Percentiles rank a stretch among this genome's conserved stretches.
Evolutionary conservation across 2,113 vertebrate genomes (phyloP).

Genomic region (Columbina picui): DNA sequence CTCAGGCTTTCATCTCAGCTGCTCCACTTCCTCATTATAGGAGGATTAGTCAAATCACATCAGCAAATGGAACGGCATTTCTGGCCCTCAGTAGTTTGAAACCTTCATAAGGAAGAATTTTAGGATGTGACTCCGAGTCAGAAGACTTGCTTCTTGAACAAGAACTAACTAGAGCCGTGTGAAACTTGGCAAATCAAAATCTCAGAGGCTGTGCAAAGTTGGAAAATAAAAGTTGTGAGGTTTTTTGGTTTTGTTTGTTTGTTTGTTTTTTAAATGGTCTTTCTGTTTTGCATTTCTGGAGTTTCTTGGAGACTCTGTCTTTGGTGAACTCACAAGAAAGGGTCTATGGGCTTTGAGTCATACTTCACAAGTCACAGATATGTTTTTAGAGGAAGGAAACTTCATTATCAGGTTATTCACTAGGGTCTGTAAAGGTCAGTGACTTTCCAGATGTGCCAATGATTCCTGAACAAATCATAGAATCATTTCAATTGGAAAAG

Average conservation of each 20-base stretch:
- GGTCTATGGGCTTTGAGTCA: not conserved
- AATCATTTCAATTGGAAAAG: no score
- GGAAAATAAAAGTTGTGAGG: not conserved
- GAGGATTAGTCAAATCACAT: conserved; percentile 61
- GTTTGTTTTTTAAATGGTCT: no score
- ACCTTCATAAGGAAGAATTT: not conserved
- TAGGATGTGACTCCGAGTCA: not conserved
- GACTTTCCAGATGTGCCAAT: not conserved
- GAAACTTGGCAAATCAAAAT: not conserved
- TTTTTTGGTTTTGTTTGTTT: no score
- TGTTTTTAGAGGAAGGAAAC: not conserved
- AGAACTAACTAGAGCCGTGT: not conserved
- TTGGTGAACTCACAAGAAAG: not conserved
- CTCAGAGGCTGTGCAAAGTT: not conserved
- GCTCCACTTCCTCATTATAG: conserved; percentile 67
- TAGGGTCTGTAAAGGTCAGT: not conserved
- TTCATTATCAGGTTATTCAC: not conserved
- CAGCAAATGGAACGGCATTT: conserved; percentile 6
- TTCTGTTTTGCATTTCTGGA: not conserved
- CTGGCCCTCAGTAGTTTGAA: not conserved
- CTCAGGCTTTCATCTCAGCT: conserved; percentile 65
- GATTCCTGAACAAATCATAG: not conserved
- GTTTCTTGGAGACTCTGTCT: not conserved
- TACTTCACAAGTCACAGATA: not conserved
- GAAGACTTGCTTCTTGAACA: not conserved